Percentiles rank a stretch among this genome's conserved stretches.
These are phyloP conservation scores for Mus minutoides DNA, from an alignment of 2,797 vertebrate species.

Conservation along the genomic window DNA sequence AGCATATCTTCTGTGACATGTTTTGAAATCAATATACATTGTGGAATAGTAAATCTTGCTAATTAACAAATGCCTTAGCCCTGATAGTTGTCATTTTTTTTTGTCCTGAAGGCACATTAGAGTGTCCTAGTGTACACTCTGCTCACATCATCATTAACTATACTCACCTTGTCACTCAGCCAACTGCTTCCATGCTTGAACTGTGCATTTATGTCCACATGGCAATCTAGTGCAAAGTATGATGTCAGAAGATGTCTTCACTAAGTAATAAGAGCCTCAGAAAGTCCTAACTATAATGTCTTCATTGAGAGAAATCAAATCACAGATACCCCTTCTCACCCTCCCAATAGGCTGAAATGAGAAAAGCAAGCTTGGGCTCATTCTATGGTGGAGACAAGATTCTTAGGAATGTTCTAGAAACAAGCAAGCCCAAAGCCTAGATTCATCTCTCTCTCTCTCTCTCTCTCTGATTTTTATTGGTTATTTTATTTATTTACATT, in stretches of 20 bases:
- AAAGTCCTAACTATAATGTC: background rate
- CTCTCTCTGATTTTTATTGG: no score
- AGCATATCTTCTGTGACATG: background rate
- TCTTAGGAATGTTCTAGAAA: background rate
- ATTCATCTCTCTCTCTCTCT: background rate
- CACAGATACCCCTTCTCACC: background rate
- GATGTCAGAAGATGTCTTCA: background rate
- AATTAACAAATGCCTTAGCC: background rate
- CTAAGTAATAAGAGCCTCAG: background rate
- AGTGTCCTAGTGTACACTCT: background rate
- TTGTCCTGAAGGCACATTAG: background rate
- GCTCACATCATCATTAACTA: background rate
- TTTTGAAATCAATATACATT: background rate
- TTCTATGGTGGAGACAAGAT: background rate
- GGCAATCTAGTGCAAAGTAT: conserved; percentile 15
- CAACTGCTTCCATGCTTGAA: background rate
- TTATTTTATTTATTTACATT: no score
- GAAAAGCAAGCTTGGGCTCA: background rate
- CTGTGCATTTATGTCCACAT: background rate
- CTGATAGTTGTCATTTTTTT: background rate
- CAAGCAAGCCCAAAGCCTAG: background rate
- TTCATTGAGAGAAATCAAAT: background rate
- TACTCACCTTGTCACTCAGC: background rate
- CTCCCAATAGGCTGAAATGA: background rate
- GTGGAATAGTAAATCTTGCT: background rate